These are phyloP conservation scores for Athalia circularis DNA, from an alignment of 2,888 invertebrate species.

Conservation along the genomic window DNA sequence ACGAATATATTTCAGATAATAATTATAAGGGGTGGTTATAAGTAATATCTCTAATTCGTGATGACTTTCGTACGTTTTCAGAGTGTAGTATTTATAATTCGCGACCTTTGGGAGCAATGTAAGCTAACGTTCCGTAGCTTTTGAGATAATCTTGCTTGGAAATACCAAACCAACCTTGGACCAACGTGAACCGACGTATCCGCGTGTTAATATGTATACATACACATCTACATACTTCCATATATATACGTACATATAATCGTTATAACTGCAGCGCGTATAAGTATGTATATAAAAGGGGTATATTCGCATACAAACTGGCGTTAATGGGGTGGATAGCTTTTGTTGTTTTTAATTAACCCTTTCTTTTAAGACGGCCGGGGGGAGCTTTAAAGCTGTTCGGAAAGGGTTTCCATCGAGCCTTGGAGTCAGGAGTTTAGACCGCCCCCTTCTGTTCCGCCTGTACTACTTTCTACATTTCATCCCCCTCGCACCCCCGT, in stretches of 20 bases:
- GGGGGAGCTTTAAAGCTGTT: constrained; percentile 65
- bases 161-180: not conserved
- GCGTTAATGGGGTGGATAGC: constrained; percentile 73
- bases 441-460: constrained; percentile 23
- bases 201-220: constrained; percentile 1
- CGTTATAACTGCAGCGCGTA: constrained; percentile 69
- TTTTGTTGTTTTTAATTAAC: constrained; percentile 75
- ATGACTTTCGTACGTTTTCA: too few relatives aligned
- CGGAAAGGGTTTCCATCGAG: constrained; percentile 58
- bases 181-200: not conserved
- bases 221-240: too few relatives aligned
- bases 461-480: too few relatives aligned
- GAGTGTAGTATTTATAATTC: too few relatives aligned
- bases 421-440: constrained; percentile 23
- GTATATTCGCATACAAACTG: constrained; percentile 71
- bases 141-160: not conserved
- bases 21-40: too few relatives aligned
- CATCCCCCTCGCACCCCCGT: too few relatives aligned
- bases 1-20: too few relatives aligned
- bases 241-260: constrained; percentile 54
- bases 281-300: too few relatives aligned
- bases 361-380: constrained; percentile 72
- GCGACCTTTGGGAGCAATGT: too few relatives aligned
- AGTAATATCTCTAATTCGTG: too few relatives aligned
- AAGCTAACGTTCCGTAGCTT: too few relatives aligned